Evolutionary conservation across 1,140 invertebrate species (phyloP).

Genomic region (Danaus plexippus): DNA sequence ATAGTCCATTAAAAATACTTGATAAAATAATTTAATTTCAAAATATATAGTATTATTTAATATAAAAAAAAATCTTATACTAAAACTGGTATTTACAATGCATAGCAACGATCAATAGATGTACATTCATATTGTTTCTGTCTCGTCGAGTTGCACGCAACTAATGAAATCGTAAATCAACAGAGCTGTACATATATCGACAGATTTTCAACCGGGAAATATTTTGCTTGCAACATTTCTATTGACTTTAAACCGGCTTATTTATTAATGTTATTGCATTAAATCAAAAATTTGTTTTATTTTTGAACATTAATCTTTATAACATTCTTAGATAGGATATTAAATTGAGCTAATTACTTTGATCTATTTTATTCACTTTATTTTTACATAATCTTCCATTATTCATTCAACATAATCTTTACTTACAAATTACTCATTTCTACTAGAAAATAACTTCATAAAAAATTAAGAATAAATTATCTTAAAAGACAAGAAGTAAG

Average conservation of each 20-base stretch:
- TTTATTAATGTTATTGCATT: slow-evolving; percentile 31
- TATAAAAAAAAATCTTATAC: no score
- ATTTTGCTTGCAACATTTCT: slow-evolving; percentile 46
- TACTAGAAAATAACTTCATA: no score
- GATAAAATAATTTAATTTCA: no score
- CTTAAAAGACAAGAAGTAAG: no score
- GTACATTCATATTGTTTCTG: slow-evolving; percentile 33
- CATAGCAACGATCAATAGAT: slow-evolving; percentile 8
- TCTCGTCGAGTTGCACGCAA: slow-evolving; percentile 41
- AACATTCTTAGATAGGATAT: background rate
- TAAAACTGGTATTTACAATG: no score
- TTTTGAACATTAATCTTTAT: background rate
- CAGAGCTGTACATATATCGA: slow-evolving; percentile 52
- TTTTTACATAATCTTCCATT: background rate
- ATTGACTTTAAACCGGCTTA: slow-evolving; percentile 27
- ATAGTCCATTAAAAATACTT: no score
- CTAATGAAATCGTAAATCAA: slow-evolving; percentile 70
- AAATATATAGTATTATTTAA: no score
- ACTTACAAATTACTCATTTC: no score
- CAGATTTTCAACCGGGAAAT: slow-evolving; percentile 52
- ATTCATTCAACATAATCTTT: no score
- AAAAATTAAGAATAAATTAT: no score
- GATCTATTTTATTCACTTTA: background rate
- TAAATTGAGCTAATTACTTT: background rate
- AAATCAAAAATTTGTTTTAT: slow-evolving; percentile 9